phyloP scores from a whole-genome alignment of 53 echinoderm and acorn worm genomes.

The Crossaster papposus region DNA sequence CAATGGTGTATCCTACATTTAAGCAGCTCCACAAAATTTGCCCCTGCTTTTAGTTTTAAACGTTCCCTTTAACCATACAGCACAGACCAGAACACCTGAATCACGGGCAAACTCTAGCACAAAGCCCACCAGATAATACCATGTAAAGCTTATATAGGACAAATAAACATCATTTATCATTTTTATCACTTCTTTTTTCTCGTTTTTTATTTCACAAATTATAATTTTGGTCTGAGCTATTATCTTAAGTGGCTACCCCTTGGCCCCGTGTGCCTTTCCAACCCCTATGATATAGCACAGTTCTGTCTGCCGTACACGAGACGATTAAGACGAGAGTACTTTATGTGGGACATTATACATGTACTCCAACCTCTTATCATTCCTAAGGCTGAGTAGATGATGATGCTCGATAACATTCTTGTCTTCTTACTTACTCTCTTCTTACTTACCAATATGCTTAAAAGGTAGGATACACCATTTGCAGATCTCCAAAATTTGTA shows the following conservation, averaged over 20 bases:
- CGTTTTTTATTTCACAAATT: not conserved
- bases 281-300: not conserved
- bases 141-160: not conserved
- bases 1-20: no score
- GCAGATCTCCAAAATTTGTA: no score
- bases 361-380: slow-evolving; percentile 18
- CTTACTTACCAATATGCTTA: no score
- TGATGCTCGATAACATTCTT: slow-evolving; percentile 19
- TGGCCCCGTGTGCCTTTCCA: not conserved
- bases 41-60: no score
- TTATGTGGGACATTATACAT: not conserved
- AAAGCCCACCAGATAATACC: slow-evolving; percentile 2
- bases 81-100: not conserved
- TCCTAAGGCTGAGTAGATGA: not conserved
- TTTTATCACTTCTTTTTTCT: not conserved
- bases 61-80: not conserved
- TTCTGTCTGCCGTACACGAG: not conserved
- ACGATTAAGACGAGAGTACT: not conserved
- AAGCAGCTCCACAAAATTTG: no score
- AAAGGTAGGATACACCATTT: no score
- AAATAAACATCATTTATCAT: slow-evolving; percentile 47
- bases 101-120: not conserved
- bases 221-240: not conserved
- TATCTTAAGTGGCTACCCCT: slow-evolving; percentile 14
- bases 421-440: not conserved